A percentile compares a stretch with the other conserved stretches of the same genome.
phyloP scores from a whole-genome alignment of 30 jellyfish, hydroid and myxozoan genomes.

The Turritopsis dohrnii region DNA sequence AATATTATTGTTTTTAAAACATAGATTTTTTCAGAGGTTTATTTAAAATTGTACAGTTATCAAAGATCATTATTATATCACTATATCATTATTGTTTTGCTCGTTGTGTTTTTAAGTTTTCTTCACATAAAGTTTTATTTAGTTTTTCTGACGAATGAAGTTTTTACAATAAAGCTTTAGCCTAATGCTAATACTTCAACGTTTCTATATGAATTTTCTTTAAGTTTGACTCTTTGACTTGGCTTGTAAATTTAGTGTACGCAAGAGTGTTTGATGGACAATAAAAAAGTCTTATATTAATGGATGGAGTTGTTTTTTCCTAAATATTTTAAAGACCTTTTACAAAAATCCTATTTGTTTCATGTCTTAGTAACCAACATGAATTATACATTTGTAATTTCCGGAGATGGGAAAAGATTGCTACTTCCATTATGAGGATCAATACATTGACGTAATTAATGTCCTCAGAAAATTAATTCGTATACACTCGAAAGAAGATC shows the following conservation, averaged over 20 bases:
- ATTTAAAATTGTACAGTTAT: not conserved
- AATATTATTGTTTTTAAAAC: no score
- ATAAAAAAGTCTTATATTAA: no score
- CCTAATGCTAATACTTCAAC: no score
- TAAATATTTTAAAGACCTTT: not conserved
- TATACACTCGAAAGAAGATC: not conserved
- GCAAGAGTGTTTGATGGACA: no score
- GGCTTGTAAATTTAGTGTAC: no score
- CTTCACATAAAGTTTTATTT: no score
- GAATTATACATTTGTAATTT: not conserved
- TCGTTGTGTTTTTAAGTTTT: not conserved
- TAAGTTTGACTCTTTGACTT: no score
- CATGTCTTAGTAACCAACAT: not conserved
- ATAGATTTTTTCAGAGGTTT: not conserved
- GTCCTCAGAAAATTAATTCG: not conserved
- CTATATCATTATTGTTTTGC: not conserved
- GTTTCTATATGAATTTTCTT: no score
- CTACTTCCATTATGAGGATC: not conserved
- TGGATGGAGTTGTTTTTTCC: not conserved
- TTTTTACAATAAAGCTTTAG: no score
- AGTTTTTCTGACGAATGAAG: no score
- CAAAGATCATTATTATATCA: no score
- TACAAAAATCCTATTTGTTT: not conserved
- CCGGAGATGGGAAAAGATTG: not conserved
- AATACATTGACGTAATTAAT: not conserved